phyloP scores from a whole-genome alignment of 1,140 invertebrate species.

The Drosophila tsacasi region DNA sequence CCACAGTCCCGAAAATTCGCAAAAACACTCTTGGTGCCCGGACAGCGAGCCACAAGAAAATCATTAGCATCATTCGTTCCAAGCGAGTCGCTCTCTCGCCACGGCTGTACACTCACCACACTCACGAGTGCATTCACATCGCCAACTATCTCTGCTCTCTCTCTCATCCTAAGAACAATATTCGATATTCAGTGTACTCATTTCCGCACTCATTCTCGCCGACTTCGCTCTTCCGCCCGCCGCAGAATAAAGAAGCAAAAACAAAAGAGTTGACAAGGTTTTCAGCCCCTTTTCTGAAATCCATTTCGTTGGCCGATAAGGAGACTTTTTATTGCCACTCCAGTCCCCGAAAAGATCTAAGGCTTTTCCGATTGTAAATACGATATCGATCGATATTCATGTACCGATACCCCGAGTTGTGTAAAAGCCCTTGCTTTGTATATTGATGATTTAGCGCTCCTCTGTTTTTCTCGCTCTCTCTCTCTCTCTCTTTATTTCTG shows the following conservation, averaged over 20 bases:
- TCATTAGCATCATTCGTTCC: constrained; percentile 20
- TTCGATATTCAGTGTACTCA: constrained; percentile 31
- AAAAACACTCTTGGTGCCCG: constrained; percentile 35
- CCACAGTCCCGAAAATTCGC: background rate
- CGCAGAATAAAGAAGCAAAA: constrained; percentile 51
- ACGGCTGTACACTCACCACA: constrained; percentile 37
- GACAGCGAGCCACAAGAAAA: constrained; percentile 18
- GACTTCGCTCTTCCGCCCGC: constrained; percentile 9
- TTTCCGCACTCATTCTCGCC: constrained; percentile 37
- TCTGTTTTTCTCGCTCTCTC: constrained; percentile 19
- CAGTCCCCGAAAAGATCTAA: background rate
- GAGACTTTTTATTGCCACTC: background rate
- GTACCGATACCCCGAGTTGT: background rate
- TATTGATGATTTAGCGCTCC: constrained; percentile 24
- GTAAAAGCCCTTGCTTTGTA: constrained; percentile 3
- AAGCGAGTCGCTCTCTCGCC: background rate
- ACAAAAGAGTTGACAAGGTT: constrained; percentile 51
- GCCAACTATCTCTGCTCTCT: background rate
- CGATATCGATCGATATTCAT: constrained; percentile 3
- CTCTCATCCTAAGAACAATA: constrained; percentile 28
- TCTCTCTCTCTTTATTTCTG: constrained; percentile 63
- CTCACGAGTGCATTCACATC: constrained; percentile 40
- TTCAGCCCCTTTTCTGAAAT: background rate
- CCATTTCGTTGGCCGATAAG: constrained; percentile 13
- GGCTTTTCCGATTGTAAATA: constrained; percentile 5